Base-by-base conservation (phyloP, 2,113 vertebrate genomes). In the Tautogolabrus adspersus region DNA sequence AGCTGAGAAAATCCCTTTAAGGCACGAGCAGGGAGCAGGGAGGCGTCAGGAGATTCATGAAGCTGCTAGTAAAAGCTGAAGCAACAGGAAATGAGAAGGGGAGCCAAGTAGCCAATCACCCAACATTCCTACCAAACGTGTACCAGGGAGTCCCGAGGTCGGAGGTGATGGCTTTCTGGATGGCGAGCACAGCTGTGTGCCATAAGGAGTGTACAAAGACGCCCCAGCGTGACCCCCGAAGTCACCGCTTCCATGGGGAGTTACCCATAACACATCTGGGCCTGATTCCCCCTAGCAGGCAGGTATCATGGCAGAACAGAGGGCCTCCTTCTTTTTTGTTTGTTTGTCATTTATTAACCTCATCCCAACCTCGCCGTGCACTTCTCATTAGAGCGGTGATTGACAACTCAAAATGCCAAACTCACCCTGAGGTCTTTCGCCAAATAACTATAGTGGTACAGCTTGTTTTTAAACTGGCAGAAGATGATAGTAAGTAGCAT, bases 181-280 rank as follows among this genome's bases (percentile, higher is more conserved):
- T 79, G 88, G 85, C 69, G 56, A 88, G 85, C 85, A 89, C 94
- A 95, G 93, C 94, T 95, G 93, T 88, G 82, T 82, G 88, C 91
- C 93, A 94, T 93, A 92, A 95, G 87, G 84, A 87, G 82, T 59
- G 44, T 67, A 77, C 80, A 51, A 74, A 82, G 76, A 71, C 67
- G 42, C 83, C 90, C 78, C 80, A 40, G 62, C 37, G 9, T 93
- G 93, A 94, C 92, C 93, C 87, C 75, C 30, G 18, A 30, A 89
- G 83, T 88, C 83, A 67, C 82, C 34, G 38, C 87, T 88, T 89
- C 87, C 82, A 91, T 77, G 64, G 21, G 87, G 87, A 88, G 87
- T 84, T 92, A 90, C 85, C 84, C 85, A 91, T 87, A 91, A 91
- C 90, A 94, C 94, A 95, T 95, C 93, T 95, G 94, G 92, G 82